phyloP scores from a whole-genome alignment of 2,888 invertebrate species.

The Cosmopolites sordidus region DNA sequence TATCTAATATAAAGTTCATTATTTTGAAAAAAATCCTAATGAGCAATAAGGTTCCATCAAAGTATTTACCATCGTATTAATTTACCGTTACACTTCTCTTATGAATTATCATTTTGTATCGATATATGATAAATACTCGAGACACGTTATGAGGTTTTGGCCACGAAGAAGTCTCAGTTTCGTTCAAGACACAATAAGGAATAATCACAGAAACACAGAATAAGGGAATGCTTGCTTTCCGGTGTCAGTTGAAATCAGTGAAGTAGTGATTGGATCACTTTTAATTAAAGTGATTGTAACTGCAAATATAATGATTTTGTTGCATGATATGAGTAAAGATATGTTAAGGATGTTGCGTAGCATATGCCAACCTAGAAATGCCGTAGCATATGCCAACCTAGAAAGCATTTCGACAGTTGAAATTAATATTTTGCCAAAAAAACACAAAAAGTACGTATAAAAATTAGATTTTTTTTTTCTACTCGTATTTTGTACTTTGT shows the following conservation, averaged over 20 bases:
- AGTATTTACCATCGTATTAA: conserved; percentile 18
- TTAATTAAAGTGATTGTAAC: background rate
- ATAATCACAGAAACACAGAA: conserved; percentile 24
- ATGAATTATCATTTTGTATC: no score
- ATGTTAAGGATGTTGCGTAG: conserved; percentile 24
- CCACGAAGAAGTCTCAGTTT: conserved; percentile 18
- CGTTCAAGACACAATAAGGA: conserved; percentile 8
- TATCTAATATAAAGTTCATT: conserved; percentile 12
- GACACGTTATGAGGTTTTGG: conserved; percentile 12
- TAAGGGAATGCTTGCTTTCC: conserved; percentile 15
- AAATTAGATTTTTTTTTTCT: conserved; percentile 36
- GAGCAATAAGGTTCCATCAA: conserved; percentile 18
- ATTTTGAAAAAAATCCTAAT: conserved; percentile 13
- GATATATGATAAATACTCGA: no score
- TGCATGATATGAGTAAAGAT: conserved; percentile 36
- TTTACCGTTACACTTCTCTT: no score
- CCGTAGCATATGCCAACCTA: conserved; percentile 6
- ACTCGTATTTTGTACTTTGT: conserved; percentile 40
- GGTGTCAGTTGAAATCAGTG: conserved; percentile 3
- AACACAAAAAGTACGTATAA: conserved; percentile 29
- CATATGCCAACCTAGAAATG: conserved; percentile 6
- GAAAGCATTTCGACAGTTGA: conserved; percentile 1
- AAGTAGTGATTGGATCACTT: conserved; percentile 2
- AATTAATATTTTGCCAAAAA: background rate
- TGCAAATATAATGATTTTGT: conserved; percentile 7